phyloP scores from a whole-genome alignment of 2,797 vertebrate genomes.

The Phoebastria nigripes region DNA sequence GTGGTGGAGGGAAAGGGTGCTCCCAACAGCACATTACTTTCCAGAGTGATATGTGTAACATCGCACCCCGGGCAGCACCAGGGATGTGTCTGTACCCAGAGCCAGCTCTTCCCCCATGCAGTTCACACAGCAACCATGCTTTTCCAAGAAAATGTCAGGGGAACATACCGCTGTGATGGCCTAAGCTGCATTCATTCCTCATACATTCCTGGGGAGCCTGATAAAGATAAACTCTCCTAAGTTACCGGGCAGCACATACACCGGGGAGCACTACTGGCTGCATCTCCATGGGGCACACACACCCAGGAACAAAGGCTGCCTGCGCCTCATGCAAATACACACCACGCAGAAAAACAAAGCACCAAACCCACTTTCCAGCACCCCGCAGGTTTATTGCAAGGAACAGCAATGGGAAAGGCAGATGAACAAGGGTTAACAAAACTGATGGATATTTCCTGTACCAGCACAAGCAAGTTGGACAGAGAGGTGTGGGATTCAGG shows the following conservation, averaged over 20 bases:
- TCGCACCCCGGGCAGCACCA: neutral
- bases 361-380: neutral
- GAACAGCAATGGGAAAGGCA: neutral
- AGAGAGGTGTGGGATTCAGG: neutral
- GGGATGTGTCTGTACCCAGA: neutral
- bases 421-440: neutral
- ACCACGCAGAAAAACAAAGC: neutral
- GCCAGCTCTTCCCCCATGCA: slow-evolving; percentile 28
- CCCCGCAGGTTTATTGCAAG: neutral
- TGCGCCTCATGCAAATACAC: neutral
- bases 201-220: neutral
- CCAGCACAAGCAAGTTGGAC: neutral
- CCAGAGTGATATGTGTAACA: neutral
- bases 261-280: neutral
- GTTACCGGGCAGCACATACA: fast-evolving
- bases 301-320: neutral
- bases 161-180: neutral
- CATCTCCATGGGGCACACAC: fast-evolving
- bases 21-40: neutral
- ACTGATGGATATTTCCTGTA: neutral
- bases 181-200: neutral
- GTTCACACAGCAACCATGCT: neutral
- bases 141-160: slow-evolving; percentile 45
- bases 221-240: neutral
- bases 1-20: neutral